A percentile compares a stretch with the other conserved stretches of the same genome.
These are phyloP conservation scores for Agrochola macilenta DNA, from an alignment of 2,888 invertebrate species.

Conservation along the genomic window DNA sequence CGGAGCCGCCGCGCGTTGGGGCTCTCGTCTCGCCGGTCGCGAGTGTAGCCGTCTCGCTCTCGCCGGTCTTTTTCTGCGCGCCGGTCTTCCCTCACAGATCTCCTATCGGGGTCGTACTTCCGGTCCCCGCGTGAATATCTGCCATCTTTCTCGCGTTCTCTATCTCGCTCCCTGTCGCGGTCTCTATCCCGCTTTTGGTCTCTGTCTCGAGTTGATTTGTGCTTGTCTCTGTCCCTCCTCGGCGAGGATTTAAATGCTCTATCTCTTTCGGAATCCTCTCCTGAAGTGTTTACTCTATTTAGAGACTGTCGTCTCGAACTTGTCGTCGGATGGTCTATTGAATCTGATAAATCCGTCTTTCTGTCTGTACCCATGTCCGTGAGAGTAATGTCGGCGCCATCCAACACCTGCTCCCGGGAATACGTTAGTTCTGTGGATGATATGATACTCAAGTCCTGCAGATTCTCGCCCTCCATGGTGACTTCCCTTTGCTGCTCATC, in stretches of 20 bases:
- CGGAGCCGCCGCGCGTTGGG: slow-evolving; percentile 79
- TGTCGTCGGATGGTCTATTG: slow-evolving; percentile 77
- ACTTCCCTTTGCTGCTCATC: slow-evolving; percentile 89
- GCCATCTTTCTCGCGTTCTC: slow-evolving; percentile 79
- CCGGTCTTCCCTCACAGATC: slow-evolving; percentile 76
- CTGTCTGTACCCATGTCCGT: slow-evolving; percentile 73
- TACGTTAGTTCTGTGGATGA: slow-evolving; percentile 81
- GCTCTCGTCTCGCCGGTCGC: slow-evolving; percentile 74
- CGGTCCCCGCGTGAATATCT: slow-evolving; percentile 81
- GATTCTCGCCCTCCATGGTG: slow-evolving; percentile 91
- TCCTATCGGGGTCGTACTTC: slow-evolving; percentile 79
- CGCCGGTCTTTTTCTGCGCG: slow-evolving; percentile 80
- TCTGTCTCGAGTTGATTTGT: slow-evolving; percentile 77
- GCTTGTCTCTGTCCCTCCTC: slow-evolving; percentile 81
- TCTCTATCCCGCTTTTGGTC: slow-evolving; percentile 74
- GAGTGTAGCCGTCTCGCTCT: slow-evolving; percentile 69
- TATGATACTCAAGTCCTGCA: slow-evolving; percentile 84
- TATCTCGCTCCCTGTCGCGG: slow-evolving; percentile 74
- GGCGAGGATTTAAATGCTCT: slow-evolving; percentile 82
- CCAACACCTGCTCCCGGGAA: slow-evolving; percentile 88
- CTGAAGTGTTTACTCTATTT: slow-evolving; percentile 82
- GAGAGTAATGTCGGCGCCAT: slow-evolving; percentile 83
- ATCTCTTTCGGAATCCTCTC: slow-evolving; percentile 86
- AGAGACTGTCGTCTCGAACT: slow-evolving; percentile 80
- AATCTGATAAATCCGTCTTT: slow-evolving; percentile 79